Percentiles rank a stretch among this genome's conserved stretches.
phyloP scores from a whole-genome alignment of 2,888 invertebrate genomes.

The Opisthograptis luteolata region DNA sequence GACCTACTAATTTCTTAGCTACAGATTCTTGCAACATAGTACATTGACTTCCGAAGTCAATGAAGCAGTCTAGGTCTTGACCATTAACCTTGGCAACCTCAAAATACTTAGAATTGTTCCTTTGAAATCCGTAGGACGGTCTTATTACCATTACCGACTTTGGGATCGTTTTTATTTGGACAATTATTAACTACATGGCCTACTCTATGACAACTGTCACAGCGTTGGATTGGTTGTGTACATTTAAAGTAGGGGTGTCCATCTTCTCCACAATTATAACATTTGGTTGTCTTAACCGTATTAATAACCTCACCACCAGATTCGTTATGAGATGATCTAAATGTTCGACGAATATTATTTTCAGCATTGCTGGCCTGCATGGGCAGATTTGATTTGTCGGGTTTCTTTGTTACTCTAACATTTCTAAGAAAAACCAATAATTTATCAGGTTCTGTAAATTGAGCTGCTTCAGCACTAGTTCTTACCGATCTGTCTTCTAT shows the following conservation, averaged over 20 bases:
- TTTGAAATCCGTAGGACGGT: neutral
- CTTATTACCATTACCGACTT: neutral
- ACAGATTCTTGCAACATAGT: neutral
- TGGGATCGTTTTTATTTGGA: neutral
- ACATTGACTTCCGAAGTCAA: conserved; percentile 12
- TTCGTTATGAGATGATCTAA: neutral
- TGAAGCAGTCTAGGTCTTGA: neutral
- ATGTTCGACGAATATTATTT: neutral
- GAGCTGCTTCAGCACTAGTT: conserved; percentile 4
- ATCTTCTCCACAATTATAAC: neutral
- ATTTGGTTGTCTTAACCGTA: neutral
- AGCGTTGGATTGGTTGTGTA: neutral
- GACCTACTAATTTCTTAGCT: neutral
- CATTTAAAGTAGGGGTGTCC: neutral
- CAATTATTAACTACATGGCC: neutral
- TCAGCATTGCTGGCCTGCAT: neutral
- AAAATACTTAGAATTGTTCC: conserved; percentile 1
- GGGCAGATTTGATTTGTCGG: neutral
- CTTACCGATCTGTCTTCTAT: conserved; percentile 1
- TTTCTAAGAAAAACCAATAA: neutral
- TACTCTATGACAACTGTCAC: neutral
- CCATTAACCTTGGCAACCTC: neutral
- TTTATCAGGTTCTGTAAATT: conserved; percentile 5
- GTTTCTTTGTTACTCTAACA: neutral
- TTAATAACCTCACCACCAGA: neutral